Percentiles rank a stretch among this genome's conserved stretches.
phyloP scores from a whole-genome alignment of 2,797 vertebrate species.

The Acanthopagrus latus region DNA sequence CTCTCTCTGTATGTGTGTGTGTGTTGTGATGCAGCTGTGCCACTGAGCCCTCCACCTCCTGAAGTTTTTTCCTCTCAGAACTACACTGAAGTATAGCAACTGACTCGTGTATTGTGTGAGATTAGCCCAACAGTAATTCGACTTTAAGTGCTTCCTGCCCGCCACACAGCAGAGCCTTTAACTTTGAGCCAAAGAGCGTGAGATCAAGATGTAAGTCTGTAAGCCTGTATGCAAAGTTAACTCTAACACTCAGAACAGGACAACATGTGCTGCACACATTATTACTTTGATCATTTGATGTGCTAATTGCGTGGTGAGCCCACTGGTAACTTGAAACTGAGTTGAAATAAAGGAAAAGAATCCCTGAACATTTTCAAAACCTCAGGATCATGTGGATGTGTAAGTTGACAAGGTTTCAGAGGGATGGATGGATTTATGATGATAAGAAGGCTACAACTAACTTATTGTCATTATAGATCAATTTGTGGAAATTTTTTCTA shows the following conservation, averaged over 20 bases:
- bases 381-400: too few relatives aligned
- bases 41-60: not conserved
- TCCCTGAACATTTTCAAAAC: not conserved
- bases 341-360: not conserved
- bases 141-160: not conserved
- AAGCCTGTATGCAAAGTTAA: not conserved
- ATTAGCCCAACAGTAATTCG: not conserved
- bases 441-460: too few relatives aligned
- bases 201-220: not conserved
- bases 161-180: not conserved
- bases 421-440: not conserved
- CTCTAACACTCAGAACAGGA: not conserved
- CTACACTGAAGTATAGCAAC: not conserved
- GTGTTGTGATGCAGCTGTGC: not conserved
- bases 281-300: not conserved
- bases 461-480: too few relatives aligned
- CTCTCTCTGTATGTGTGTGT: not conserved
- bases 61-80: not conserved
- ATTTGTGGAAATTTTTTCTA: too few relatives aligned
- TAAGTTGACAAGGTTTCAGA: not conserved
- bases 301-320: conserved; percentile 5
- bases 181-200: not conserved
- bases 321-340: not conserved
- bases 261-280: not conserved
- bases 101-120: not conserved